phyloP scores from a whole-genome alignment of 1,140 invertebrate species.

The Macrobrachium nipponense region DNA sequence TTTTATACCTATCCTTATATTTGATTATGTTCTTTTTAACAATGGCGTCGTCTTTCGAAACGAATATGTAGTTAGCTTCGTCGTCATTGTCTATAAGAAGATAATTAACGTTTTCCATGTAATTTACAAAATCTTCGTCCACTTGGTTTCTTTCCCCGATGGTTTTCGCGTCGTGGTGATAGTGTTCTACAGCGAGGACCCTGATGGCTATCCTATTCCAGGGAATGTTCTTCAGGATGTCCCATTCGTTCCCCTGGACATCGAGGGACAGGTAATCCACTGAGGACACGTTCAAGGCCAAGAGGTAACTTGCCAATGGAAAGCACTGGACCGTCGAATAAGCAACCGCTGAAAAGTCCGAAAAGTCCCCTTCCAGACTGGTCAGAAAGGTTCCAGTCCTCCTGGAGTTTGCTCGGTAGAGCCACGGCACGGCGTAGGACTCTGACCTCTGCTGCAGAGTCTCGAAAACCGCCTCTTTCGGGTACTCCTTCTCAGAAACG shows the following conservation, averaged over 20 bases:
- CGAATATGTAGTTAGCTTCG: background rate
- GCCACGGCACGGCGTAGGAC: background rate
- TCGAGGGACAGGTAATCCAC: conserved; percentile 68
- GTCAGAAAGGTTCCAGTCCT: background rate
- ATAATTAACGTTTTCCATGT: conserved; percentile 37
- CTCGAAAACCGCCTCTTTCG: conserved; percentile 22
- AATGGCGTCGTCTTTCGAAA: background rate
- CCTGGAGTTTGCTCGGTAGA: conserved; percentile 3
- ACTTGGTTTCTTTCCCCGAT: background rate
- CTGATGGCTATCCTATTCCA: conserved; percentile 45
- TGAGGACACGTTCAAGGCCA: conserved; percentile 78
- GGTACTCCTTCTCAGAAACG: conserved; percentile 16
- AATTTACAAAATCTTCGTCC: conserved; percentile 25
- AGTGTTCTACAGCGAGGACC: conserved; percentile 46
- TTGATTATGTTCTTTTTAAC: background rate
- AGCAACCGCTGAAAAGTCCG: background rate
- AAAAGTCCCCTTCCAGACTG: background rate
- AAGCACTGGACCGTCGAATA: conserved; percentile 80
- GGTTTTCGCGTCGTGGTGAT: background rate
- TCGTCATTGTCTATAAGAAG: too few relatives aligned
- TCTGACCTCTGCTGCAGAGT: background rate
- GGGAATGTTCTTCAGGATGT: conserved; percentile 54
- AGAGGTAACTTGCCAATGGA: conserved; percentile 82
- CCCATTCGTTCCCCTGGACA: conserved; percentile 74
- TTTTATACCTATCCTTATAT: background rate